phyloP scores from a whole-genome alignment of 2,888 invertebrate species.

The Arctia plantaginis region DNA sequence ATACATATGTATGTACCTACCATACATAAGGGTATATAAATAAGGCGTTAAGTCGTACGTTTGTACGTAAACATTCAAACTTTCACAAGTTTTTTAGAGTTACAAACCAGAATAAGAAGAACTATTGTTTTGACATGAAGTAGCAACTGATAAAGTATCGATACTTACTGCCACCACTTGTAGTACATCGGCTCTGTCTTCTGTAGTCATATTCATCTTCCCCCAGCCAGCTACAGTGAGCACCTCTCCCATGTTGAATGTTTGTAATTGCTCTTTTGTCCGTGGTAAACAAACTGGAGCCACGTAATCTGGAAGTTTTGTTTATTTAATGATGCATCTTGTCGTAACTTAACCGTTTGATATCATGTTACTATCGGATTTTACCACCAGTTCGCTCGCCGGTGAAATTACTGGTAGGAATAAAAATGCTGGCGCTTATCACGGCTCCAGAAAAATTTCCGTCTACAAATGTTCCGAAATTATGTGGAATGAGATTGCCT shows the following conservation, averaged over 20 bases:
- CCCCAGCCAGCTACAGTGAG: conserved; percentile 87
- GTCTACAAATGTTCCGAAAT: too few species aligned
- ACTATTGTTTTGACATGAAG: not conserved
- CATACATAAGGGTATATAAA: too few species aligned
- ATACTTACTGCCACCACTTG: conserved; percentile 79
- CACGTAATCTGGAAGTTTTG: conserved; percentile 80
- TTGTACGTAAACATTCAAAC: too few species aligned
- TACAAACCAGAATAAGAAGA: too few species aligned
- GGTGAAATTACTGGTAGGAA: too few species aligned
- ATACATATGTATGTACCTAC: too few species aligned
- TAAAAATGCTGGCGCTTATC: too few species aligned
- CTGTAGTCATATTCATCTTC: conserved; percentile 80
- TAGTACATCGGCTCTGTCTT: conserved; percentile 72
- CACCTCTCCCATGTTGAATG: conserved; percentile 67
- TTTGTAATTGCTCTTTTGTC: conserved; percentile 64
- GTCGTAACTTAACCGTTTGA: not conserved
- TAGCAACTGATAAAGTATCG: not conserved
- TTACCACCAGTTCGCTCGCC: too few species aligned
- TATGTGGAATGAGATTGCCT: too few species aligned
- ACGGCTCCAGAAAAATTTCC: too few species aligned
- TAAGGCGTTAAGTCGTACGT: too few species aligned
- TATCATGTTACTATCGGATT: not conserved
- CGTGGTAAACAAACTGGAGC: conserved; percentile 86
- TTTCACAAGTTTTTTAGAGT: too few species aligned
- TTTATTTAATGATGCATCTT: not conserved